A percentile compares a stretch with the other conserved stretches of the same genome.
Conservation (phyloP, 2,797 vertebrate species). For the Agapornis canus region DNA sequence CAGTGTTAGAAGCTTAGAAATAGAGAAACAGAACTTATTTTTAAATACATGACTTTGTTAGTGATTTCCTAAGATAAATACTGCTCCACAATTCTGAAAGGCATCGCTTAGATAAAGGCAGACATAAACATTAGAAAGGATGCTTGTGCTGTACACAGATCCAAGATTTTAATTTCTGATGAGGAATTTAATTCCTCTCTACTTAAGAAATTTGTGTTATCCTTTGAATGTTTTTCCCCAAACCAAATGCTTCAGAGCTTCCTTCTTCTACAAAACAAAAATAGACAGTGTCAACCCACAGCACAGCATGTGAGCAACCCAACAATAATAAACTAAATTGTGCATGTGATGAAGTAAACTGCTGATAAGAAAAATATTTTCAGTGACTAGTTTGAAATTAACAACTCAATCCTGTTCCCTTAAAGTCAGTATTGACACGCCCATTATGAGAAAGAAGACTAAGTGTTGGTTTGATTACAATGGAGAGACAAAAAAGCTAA, state of each 20-base stretch:
- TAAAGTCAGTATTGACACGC: constrained; percentile 30
- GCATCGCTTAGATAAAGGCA: background rate
- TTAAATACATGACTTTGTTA: background rate
- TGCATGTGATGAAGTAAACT: constrained; percentile 13
- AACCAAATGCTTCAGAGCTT: constrained; percentile 38
- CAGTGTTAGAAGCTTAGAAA: background rate
- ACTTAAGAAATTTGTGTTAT: background rate
- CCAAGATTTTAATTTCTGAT: background rate
- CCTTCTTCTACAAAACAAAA: constrained; percentile 47
- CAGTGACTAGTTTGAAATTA: constrained; percentile 20
- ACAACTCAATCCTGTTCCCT: constrained; percentile 6
- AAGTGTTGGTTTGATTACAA: constrained; percentile 32
- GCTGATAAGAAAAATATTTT: constrained; percentile 65
- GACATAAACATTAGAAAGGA: background rate
- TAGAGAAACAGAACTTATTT: constrained; percentile 1
- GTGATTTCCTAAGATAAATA: background rate
- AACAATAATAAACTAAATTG: constrained; percentile 28
- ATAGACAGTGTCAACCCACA: constrained; percentile 18
- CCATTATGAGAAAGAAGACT: constrained; percentile 13
- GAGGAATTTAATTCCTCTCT: background rate
- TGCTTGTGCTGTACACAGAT: background rate
- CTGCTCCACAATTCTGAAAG: background rate
- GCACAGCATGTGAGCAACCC: constrained; percentile 35
- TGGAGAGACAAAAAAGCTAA: constrained; percentile 10
- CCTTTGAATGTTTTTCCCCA: background rate